These are phyloP conservation scores for Oreochromis niloticus DNA, from an alignment of 2,113 vertebrate genomes.

Conservation along the genomic window DNA sequence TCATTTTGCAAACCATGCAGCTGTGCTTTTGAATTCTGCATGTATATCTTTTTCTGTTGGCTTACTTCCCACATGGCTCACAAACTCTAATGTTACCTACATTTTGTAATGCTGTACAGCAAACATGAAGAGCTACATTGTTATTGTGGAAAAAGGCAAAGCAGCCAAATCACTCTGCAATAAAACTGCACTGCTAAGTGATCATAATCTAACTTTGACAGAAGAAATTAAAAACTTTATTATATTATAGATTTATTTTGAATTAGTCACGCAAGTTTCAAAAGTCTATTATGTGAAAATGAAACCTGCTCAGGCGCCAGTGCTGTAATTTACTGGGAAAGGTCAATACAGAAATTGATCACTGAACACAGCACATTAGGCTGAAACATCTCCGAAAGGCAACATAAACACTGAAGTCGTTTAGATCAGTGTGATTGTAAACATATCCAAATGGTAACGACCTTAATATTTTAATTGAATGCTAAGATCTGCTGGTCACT, in stretches of 20 bases:
- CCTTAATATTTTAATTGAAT: not conserved
- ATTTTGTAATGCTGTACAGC: not conserved
- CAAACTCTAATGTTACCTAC: not conserved
- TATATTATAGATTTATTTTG: not conserved
- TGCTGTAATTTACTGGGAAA: not conserved
- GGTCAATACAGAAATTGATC: not conserved
- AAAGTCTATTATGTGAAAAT: not conserved
- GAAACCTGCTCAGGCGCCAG: not conserved
- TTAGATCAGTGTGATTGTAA: not conserved
- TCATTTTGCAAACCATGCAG: not conserved
- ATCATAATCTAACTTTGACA: not conserved
- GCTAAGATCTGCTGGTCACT: not conserved
- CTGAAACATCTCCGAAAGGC: not conserved
- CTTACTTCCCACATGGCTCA: not conserved
- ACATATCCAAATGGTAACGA: not conserved
- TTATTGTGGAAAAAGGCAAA: not conserved
- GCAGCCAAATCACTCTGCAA: not conserved
- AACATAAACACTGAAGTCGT: not conserved
- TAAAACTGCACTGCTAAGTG: not conserved
- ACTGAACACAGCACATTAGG: not conserved
- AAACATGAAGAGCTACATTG: not conserved
- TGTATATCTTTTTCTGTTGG: not conserved
- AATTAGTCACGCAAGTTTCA: not conserved
- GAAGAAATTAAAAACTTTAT: not conserved
- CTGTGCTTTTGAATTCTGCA: not conserved